Percentiles rank a stretch among this genome's conserved stretches.
Conservation (phyloP, 2,113 vertebrate species). For the Bujurquina vittata region DNA sequence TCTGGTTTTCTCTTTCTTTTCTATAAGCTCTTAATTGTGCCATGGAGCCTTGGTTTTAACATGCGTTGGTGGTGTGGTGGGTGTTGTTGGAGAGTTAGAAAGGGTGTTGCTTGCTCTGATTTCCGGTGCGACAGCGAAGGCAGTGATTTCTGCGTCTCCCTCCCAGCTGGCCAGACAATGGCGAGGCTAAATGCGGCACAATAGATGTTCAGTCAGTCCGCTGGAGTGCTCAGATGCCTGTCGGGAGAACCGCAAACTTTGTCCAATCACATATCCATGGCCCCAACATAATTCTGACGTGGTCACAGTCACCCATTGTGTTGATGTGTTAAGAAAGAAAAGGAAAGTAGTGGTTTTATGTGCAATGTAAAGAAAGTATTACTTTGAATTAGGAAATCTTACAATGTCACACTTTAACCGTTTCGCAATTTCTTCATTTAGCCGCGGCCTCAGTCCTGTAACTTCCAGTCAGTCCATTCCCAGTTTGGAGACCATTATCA, state of each 20-base stretch:
- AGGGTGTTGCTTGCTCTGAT: slow-evolving; percentile 64
- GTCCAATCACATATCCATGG: neutral
- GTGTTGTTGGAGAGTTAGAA: slow-evolving; percentile 68
- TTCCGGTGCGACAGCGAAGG: slow-evolving; percentile 73
- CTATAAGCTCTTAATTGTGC: slow-evolving; percentile 44
- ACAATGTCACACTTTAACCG: neutral
- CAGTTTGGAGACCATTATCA: slow-evolving; percentile 92
- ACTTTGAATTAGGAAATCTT: neutral
- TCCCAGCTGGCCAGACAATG: slow-evolving; percentile 72
- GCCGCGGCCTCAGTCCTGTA: slow-evolving; percentile 92
- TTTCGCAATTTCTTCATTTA: slow-evolving; percentile 68
- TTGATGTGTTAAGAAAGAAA: neutral
- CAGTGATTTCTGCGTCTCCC: slow-evolving; percentile 69
- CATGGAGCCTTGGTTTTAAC: slow-evolving; percentile 44
- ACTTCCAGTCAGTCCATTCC: slow-evolving; percentile 90
- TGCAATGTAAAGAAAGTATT: neutral
- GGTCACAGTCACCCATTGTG: slow-evolving; percentile 8
- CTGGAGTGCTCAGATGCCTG: slow-evolving; percentile 28
- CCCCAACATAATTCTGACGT: neutral
- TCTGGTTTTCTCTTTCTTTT: neutral
- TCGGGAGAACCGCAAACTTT: slow-evolving; percentile 17
- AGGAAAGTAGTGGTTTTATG: neutral
- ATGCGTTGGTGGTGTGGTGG: slow-evolving; percentile 52
- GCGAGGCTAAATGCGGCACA: slow-evolving; percentile 72
- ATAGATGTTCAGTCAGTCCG: slow-evolving; percentile 58